A percentile compares a stretch with the other conserved stretches of the same genome.
These are phyloP conservation scores for Hirtodrosophila histrioides DNA, from an alignment of 2,888 invertebrate genomes.

Conservation along the genomic window DNA sequence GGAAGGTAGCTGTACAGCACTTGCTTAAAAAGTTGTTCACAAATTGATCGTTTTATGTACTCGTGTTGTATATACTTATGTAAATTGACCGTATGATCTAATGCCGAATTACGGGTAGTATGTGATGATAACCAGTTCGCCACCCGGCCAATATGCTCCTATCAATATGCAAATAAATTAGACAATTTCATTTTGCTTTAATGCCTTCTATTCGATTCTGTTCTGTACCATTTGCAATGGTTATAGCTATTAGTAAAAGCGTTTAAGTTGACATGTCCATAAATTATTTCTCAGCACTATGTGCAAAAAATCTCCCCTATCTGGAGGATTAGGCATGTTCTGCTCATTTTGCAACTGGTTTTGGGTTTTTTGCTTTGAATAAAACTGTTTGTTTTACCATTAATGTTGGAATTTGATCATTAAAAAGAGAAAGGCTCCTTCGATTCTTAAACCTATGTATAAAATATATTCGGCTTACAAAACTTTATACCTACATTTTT, in stretches of 20 bases:
- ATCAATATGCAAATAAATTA: constrained; percentile 58
- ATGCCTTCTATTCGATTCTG: constrained; percentile 61
- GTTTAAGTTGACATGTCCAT: constrained; percentile 46
- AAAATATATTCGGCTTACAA: no score
- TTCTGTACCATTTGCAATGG: constrained; percentile 42
- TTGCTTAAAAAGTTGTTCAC: constrained; percentile 35
- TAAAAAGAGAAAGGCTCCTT: constrained; percentile 43
- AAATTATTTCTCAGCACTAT: constrained; percentile 29
- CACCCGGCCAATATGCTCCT: constrained; percentile 25
- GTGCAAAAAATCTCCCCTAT: constrained; percentile 10
- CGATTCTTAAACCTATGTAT: constrained; percentile 7
- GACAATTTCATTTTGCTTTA: constrained; percentile 53
- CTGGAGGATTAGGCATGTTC: constrained; percentile 21
- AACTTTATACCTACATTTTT: no score
- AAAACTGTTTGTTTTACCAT: constrained; percentile 43
- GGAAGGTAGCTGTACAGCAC: constrained; percentile 14
- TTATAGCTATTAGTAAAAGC: constrained; percentile 49
- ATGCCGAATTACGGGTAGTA: constrained; percentile 36
- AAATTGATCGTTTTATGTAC: constrained; percentile 40
- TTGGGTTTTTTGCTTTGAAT: constrained; percentile 15
- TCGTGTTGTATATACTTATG: constrained; percentile 21
- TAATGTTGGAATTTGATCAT: constrained; percentile 47
- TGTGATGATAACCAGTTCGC: constrained; percentile 47
- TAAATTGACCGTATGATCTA: constrained; percentile 55
- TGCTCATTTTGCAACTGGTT: constrained; percentile 40